Conservation (phyloP, 1,140 invertebrate genomes). For the Schlechtendalia chinensis region DNA sequence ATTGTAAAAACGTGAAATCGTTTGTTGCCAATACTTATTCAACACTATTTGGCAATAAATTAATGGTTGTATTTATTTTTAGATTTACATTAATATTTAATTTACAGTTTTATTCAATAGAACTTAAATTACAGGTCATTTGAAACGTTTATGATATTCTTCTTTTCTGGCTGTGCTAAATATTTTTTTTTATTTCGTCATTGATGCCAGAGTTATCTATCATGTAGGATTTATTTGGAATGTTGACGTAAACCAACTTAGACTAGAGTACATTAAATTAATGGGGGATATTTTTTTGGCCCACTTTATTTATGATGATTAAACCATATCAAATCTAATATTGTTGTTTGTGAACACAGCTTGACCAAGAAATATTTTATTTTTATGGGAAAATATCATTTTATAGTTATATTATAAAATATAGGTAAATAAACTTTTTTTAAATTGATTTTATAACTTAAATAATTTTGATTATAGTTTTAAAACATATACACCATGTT, state of each 20-base stretch:
- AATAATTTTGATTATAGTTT: too few relatives aligned
- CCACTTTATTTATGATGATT: conserved; percentile 14
- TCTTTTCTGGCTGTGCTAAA: not conserved
- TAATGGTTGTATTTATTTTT: conserved; percentile 8
- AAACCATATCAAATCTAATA: conserved; percentile 7
- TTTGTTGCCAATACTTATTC: not conserved
- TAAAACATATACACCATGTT: too few relatives aligned
- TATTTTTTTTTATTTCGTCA: not conserved
- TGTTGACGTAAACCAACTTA: conserved; percentile 13
- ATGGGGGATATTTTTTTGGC: conserved; percentile 6
- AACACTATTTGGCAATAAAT: not conserved
- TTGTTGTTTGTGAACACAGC: not conserved
- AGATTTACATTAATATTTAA: not conserved
- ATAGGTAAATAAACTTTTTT: too few relatives aligned
- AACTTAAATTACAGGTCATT: not conserved
- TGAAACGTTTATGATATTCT: not conserved
- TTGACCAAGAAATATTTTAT: too few relatives aligned
- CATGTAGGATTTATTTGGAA: conserved; percentile 20
- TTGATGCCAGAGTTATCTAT: conserved; percentile 17
- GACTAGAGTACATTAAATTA: not conserved
- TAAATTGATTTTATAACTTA: too few relatives aligned
- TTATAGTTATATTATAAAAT: too few relatives aligned
- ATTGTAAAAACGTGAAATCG: not conserved
- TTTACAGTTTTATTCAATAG: not conserved
- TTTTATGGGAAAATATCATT: too few relatives aligned